These are phyloP conservation scores for Conopomorpha cramerella DNA, from an alignment of 1,140 invertebrate species.

Conservation along the genomic window DNA sequence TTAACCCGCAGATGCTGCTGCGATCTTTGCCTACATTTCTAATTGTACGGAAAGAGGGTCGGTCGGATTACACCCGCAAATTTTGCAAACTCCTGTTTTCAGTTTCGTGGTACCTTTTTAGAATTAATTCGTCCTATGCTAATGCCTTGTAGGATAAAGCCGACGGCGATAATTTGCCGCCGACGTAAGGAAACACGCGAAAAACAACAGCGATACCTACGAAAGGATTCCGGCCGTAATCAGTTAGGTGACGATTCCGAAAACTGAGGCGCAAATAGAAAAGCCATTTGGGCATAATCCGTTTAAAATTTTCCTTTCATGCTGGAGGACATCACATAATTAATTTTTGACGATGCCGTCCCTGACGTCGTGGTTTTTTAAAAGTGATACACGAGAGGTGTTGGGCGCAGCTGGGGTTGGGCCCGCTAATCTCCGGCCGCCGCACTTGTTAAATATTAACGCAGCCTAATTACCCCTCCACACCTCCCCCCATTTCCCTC, in stretches of 20 bases:
- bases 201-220: too few relatives aligned
- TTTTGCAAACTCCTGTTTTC: background rate
- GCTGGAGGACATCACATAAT: constrained; percentile 26
- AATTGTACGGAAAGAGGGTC: constrained; percentile 42
- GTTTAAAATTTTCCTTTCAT: constrained; percentile 23
- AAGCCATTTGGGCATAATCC: constrained; percentile 22
- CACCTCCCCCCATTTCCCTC: constrained; percentile 23
- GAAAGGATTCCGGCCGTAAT: too few relatives aligned
- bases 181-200: too few relatives aligned
- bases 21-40: constrained; percentile 41
- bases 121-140: background rate
- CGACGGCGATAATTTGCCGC: too few relatives aligned
- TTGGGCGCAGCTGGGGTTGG: constrained; percentile 24
- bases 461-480: constrained; percentile 50
- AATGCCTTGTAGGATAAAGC: too few relatives aligned
- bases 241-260: too few relatives aligned
- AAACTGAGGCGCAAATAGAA: too few relatives aligned
- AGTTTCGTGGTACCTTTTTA: background rate
- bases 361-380: constrained; percentile 41
- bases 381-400: constrained; percentile 24
- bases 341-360: constrained; percentile 46
- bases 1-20: constrained; percentile 37
- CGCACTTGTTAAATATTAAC: constrained; percentile 60
- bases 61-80: constrained; percentile 30
- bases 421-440: constrained; percentile 42